Conservation (phyloP, 2,113 vertebrate genomes). For the Ceratotherium simum region DNA sequence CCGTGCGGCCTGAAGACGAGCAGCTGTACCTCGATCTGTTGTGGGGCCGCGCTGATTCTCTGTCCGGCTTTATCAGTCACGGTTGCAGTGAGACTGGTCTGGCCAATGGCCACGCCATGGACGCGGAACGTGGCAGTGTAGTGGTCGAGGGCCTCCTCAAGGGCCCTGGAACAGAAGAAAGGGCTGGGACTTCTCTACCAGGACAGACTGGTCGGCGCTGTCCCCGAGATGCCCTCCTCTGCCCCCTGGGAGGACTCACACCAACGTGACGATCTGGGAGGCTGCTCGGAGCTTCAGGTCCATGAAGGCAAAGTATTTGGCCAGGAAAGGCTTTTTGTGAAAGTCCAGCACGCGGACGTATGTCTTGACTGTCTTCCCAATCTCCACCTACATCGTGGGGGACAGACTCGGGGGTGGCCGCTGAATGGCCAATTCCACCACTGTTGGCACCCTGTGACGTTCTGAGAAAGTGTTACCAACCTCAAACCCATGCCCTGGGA, state of each 20-base stretch:
- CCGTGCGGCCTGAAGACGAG: accelerated
- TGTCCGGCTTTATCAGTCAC: constrained; percentile 90
- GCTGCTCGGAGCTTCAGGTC: constrained; percentile 93
- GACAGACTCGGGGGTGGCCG: not conserved
- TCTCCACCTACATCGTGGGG: constrained; percentile 92
- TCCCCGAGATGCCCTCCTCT: not conserved
- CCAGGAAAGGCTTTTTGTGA: constrained; percentile 93
- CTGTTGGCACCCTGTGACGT: accelerated
- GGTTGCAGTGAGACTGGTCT: constrained; percentile 92
- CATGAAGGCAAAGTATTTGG: constrained; percentile 94
- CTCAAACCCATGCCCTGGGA: not conserved
- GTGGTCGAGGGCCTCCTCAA: constrained; percentile 89
- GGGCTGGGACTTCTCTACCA: not conserved
- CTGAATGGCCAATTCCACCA: no score
- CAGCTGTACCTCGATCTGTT: constrained; percentile 92
- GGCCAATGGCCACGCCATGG: constrained; percentile 91
- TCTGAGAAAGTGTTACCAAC: not conserved
- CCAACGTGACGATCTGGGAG: constrained; percentile 93
- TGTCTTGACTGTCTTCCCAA: constrained; percentile 94
- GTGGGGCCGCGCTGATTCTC: constrained; percentile 91
- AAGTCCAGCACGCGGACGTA: constrained; percentile 94
- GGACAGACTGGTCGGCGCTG: accelerated
- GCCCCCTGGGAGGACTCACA: constrained; percentile 87
- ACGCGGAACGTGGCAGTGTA: constrained; percentile 92
- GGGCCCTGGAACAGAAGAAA: constrained; percentile 83